Evolutionary conservation across 1,140 invertebrate genomes (phyloP), one percentile per base, ranked within the genome.

Genomic region (Pseudomyrmex sp.): DNA sequence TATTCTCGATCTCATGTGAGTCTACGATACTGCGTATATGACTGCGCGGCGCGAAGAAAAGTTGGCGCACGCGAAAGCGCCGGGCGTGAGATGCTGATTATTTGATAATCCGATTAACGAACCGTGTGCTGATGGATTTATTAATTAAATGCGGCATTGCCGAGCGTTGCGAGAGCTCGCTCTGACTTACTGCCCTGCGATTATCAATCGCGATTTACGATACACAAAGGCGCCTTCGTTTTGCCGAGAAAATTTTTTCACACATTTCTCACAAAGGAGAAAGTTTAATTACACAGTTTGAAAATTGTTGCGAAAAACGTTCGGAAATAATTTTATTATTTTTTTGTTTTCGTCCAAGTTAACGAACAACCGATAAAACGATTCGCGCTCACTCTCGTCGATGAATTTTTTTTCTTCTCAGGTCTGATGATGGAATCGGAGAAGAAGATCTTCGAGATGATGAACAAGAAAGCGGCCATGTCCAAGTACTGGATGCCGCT

Each of bases 401-500:
- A 86, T 15, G 23, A 18, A 18, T 18, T 18, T 18, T 18, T 18
- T 82, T 70, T 91, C 80, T 68, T 91, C 91, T 62, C 93, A 98
- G 97, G 98, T 92, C 93, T 98, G 13, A 98, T 98, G 97, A 96
- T 98, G 95, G 97, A 98, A 90, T 98, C 97, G 79, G 98, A 98
- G 92, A 97, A 97, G 91, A 97, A 98, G 90, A 98, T 98, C 46
- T 98, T 98, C 89, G 97, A 98, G 90, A 96, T 97, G 88, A 96
- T 98, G 96, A 97, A 98, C 90, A 96, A 96, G 15, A 97, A 98
- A 90, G 97, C 96, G 86, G 97, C 97, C 35, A 98, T 98, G 97
- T 97, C 97, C 1, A 98, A 98, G 91, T 98, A 98, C 91, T 98
- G 98, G 98, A 97, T 98, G 97, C 98, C 98, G 0, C 93, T 98